Evolutionary conservation across 2,113 vertebrate species (phyloP), one percentile per base, ranked within the genome.

Genomic region (Poeciliopsis retropinna): DNA sequence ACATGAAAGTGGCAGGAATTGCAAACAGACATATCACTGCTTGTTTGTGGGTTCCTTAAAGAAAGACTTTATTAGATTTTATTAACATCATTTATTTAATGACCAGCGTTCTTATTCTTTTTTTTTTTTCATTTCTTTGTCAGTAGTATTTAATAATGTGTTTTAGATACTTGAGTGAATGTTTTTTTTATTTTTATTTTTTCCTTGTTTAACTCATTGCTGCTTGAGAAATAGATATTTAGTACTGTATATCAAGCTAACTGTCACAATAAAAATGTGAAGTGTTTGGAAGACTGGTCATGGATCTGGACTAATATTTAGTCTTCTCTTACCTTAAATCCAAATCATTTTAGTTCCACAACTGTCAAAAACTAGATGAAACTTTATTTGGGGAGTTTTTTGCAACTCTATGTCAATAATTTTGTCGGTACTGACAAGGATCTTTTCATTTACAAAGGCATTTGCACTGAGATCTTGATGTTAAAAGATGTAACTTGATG

Each of bases 231-330:
- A 95, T 97, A 97, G 95, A 93, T 92, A 92, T 94, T 91, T 97
- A 98, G 97, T 98, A 97, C 96, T 98, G 97, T 97, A 97, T 95
- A 94, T 92, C 92, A 93, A 93, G 95, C 95, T 96, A 93, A 92
- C 88, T 91, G 96, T 95, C 93, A 94, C 93, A 95, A 83, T 79
- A 73, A 84, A 87, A 95, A 96, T 95, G 94, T 97, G 96, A 97
- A 94, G 95, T 96, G 93, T 92, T 97, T 97, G 19, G 95, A 95
- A 95, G 92, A 96, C 93, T 95, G 95, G 95, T 94, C 83, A 90
- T 96, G 96, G 95, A 96, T 92, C 94, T 95, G 95, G 95, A 96
- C 95, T 95, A 95, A 96, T 96, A 95, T 95, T 94, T 95, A 95
- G 94, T 94, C 93, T 93, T 47, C 44, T 47, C 76, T 83, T 91